Percentiles rank a stretch among this genome's conserved stretches.
Evolutionary conservation across 2,113 vertebrate species (phyloP).

Genomic region (Scophthalmus maximus): DNA sequence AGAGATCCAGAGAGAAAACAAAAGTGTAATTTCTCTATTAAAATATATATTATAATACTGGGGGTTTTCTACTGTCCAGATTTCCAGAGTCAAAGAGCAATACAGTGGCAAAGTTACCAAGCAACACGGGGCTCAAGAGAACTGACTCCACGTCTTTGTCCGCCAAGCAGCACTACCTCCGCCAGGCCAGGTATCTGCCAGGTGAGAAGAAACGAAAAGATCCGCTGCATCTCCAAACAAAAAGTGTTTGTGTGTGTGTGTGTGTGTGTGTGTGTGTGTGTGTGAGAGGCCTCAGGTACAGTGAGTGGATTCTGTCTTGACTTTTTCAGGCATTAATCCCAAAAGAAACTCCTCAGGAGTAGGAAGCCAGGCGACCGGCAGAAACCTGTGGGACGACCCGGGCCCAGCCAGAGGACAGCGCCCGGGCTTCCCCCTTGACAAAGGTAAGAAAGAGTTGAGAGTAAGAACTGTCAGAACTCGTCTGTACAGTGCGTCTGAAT

Average conservation of each 20-base stretch:
- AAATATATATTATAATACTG: not conserved
- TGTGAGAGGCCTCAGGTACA: too few relatives aligned
- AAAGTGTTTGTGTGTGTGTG: too few relatives aligned
- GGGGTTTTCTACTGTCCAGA: slow-evolving; percentile 21
- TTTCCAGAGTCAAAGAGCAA: slow-evolving; percentile 61
- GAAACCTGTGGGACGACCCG: slow-evolving; percentile 76
- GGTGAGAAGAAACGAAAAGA: slow-evolving; percentile 82
- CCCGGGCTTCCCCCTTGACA: slow-evolving; percentile 76
- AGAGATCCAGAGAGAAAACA: not conserved
- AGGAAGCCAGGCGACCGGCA: slow-evolving; percentile 64
- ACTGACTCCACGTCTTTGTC: slow-evolving; percentile 76
- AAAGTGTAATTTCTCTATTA: not conserved
- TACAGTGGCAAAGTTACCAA: slow-evolving; percentile 77
- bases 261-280: too few relatives aligned
- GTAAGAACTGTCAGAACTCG: too few relatives aligned
- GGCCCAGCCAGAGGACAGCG: slow-evolving; percentile 73
- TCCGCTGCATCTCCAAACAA: not conserved
- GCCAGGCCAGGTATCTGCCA: slow-evolving; percentile 92
- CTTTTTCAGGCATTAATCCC: slow-evolving; percentile 85
- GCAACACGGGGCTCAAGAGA: slow-evolving; percentile 61
- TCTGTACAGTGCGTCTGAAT: too few relatives aligned
- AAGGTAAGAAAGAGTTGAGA: slow-evolving; percentile 30
- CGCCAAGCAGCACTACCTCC: slow-evolving; percentile 92
- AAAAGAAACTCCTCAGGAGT: slow-evolving; percentile 80
- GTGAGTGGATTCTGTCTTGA: not conserved